These are phyloP conservation scores for Gobio occitaniae DNA, from an alignment of 2,797 vertebrate species.

Conservation along the genomic window DNA sequence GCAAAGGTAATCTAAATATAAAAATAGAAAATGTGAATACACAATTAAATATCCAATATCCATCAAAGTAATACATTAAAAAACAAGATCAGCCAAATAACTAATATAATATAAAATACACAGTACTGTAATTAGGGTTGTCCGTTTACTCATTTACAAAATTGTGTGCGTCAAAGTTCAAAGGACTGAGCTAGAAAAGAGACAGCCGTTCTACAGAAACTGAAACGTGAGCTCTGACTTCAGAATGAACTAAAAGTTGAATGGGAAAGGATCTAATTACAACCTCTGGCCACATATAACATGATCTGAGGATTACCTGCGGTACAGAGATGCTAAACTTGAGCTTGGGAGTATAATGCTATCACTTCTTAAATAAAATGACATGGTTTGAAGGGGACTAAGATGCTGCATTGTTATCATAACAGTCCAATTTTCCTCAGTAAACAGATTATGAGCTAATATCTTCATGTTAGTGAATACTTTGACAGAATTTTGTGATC, in stretches of 20 bases:
- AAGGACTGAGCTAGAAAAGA: not conserved
- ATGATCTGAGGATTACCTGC: constrained; percentile 21
- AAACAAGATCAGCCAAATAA: not conserved
- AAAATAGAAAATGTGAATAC: not conserved
- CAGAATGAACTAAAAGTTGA: constrained; percentile 52
- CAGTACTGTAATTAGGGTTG: not conserved
- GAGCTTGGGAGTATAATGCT: constrained; percentile 7
- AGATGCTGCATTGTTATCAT: not conserved
- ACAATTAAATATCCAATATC: not conserved
- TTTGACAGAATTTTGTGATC: not conserved
- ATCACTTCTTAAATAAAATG: constrained; percentile 6
- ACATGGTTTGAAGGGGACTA: not conserved
- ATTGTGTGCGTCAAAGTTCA: not conserved
- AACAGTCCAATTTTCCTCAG: not conserved
- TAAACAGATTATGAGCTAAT: not conserved
- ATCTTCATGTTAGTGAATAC: not conserved
- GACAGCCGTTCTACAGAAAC: constrained; percentile 49
- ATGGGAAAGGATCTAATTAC: constrained; percentile 64
- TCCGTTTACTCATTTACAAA: constrained; percentile 21
- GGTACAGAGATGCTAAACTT: constrained; percentile 18
- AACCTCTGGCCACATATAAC: constrained; percentile 43
- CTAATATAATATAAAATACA: not conserved
- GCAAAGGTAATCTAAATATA: not conserved
- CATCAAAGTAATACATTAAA: not conserved
- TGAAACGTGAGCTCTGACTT: constrained; percentile 57